phyloP scores from a whole-genome alignment of 2,113 vertebrate species.

The Ophiodon elongatus region DNA sequence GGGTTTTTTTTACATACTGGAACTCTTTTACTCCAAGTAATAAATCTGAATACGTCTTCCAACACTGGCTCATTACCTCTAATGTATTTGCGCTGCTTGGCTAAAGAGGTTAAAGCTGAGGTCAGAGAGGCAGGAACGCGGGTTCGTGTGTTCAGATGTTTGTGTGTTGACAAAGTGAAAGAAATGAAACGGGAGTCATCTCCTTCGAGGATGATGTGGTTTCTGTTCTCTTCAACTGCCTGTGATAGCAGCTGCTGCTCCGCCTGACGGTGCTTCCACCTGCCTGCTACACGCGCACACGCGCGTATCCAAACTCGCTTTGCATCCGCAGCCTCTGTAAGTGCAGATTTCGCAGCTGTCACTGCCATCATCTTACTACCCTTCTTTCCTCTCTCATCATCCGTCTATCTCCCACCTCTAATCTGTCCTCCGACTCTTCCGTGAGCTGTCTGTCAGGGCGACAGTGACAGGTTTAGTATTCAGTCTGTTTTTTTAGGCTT shows the following conservation, averaged over 20 bases:
- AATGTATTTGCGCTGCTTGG: too few species aligned
- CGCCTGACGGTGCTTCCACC: conserved; percentile 6
- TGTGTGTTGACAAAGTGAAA: neutral
- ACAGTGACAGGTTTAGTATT: conserved; percentile 10
- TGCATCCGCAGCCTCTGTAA: conserved; percentile 12
- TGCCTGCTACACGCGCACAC: neutral
- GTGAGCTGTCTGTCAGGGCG: conserved; percentile 24
- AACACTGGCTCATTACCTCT: neutral
- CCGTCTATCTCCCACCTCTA: conserved; percentile 16
- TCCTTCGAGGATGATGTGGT: neutral
- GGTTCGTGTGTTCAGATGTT: neutral
- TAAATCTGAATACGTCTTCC: neutral
- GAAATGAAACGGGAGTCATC: neutral
- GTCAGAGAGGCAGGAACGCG: neutral
- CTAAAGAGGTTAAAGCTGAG: neutral
- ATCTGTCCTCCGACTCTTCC: conserved; percentile 16
- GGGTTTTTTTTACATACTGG: too few species aligned
- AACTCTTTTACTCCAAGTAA: neutral
- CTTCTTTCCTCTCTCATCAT: conserved; percentile 31
- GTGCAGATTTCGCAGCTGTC: conserved; percentile 49
- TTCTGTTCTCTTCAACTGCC: conserved; percentile 2
- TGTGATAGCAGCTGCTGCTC: conserved; percentile 29
- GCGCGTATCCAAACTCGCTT: conserved; percentile 1
- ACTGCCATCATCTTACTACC: conserved; percentile 24
- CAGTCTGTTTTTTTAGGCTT: conserved; percentile 12